A percentile compares a stretch with the other conserved stretches of the same genome.
These are phyloP conservation scores for Carlito syrichta DNA, from an alignment of 2,113 vertebrate genomes.

Conservation along the genomic window DNA sequence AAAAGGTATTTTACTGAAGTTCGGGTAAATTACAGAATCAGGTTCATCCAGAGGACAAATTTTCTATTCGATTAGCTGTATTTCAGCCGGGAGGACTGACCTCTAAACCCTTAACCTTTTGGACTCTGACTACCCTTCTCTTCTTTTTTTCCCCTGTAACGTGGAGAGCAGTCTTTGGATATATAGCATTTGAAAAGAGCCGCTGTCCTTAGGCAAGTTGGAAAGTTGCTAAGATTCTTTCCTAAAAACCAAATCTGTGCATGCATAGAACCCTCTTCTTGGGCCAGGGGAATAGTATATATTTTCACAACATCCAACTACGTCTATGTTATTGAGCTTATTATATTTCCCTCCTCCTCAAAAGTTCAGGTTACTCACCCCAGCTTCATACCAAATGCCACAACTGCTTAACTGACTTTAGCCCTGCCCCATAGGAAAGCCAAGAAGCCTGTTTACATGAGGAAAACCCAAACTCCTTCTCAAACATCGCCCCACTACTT, in stretches of 20 bases:
- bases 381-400: conserved; percentile 53
- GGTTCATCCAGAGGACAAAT: conserved; percentile 99
- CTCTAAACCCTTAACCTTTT: conserved; percentile 99
- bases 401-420: conserved; percentile 54
- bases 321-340: conserved; percentile 12
- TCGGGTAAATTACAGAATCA: conserved; percentile 95
- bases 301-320: conserved; percentile 56
- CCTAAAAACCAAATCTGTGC: conserved; percentile 41
- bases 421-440: conserved; percentile 51
- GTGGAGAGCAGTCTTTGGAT: conserved; percentile 84
- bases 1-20: conserved; percentile 99
- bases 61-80: conserved; percentile 94
- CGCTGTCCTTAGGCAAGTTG: conserved; percentile 77
- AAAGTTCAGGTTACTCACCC: conserved; percentile 53
- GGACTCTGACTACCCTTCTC: conserved; percentile 88
- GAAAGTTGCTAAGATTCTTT: conserved; percentile 72
- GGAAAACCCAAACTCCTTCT: conserved; percentile 57
- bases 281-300: background rate
- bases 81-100: conserved; percentile 98
- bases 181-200: conserved; percentile 80
- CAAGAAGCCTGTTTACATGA: conserved; percentile 42
- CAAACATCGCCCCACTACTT: conserved; percentile 54
- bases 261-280: background rate
- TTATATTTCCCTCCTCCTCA: background rate
- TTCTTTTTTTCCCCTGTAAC: conserved; percentile 80